Conservation (phyloP, 64 coral and sea anemone genomes). For the Dendronephthya gigantea region DNA sequence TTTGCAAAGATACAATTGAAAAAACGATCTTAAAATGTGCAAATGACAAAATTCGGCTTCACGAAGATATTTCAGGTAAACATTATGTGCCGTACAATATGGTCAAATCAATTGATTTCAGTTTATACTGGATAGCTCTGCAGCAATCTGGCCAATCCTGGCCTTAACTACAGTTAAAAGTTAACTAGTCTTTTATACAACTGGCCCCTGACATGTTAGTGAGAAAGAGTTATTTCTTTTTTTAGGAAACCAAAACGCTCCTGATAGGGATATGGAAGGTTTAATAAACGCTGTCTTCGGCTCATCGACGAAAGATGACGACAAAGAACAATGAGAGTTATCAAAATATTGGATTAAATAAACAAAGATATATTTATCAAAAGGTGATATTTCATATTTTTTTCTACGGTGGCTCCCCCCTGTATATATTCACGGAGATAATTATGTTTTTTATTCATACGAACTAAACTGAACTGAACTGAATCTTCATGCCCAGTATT, state of each 20-base stretch:
- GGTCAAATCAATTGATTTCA: too few relatives aligned
- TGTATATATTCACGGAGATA: not conserved
- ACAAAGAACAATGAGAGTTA: not conserved
- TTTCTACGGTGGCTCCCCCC: not conserved
- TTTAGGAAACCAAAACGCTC: not conserved
- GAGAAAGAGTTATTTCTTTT: not conserved
- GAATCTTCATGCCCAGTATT: too few relatives aligned
- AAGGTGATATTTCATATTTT: not conserved
- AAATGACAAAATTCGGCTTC: not conserved
- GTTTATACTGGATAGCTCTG: not conserved
- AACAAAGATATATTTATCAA: not conserved
- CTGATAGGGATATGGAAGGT: not conserved
- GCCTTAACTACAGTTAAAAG: not conserved
- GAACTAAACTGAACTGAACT: too few relatives aligned
- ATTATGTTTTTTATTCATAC: too few relatives aligned
- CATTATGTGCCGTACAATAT: not conserved
- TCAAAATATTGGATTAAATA: not conserved
- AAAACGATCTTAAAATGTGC: not conserved
- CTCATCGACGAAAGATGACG: not conserved
- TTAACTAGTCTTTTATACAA: not conserved
- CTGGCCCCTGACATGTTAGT: too few relatives aligned
- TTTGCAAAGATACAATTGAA: slow-evolving; percentile 8
- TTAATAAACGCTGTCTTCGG: not conserved
- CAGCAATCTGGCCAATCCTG: too few relatives aligned
- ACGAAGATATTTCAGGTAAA: slow-evolving; percentile 13